Conservation (phyloP, 2,113 vertebrate genomes). For the Equus przewalskii region DNA sequence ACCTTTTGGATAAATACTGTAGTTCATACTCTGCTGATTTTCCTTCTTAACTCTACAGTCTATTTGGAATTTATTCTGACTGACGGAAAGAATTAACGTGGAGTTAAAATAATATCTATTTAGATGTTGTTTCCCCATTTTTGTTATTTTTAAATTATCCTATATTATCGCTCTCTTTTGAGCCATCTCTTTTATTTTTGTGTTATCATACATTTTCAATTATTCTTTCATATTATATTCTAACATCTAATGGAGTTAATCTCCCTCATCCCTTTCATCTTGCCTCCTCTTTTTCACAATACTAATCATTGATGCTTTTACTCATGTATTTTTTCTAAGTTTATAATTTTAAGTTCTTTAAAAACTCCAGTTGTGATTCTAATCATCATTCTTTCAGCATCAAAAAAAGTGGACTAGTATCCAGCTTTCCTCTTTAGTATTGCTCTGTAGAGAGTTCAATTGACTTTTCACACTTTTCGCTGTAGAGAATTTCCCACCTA, state of each 20-base stretch:
- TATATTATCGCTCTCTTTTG: neutral
- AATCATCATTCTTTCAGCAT: neutral
- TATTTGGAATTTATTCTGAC: neutral
- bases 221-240: neutral
- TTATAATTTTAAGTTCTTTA: constrained; percentile 19
- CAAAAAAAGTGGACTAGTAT: neutral
- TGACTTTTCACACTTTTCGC: neutral
- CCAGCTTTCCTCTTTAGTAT: neutral
- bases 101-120: neutral
- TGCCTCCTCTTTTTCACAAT: neutral
- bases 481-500: neutral
- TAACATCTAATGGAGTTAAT: neutral
- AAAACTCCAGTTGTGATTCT: neutral
- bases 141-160: neutral
- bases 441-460: neutral
- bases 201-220: neutral
- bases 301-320: neutral
- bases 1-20: neutral
- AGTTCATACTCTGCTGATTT: neutral
- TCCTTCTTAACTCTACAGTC: neutral
- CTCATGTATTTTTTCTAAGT: neutral
- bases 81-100: neutral
- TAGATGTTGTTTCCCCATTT: neutral
- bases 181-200: constrained; percentile 5
- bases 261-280: neutral